Base-by-base conservation (phyloP, 92 coral and sea anemone species). In the Siderastrea radians region DNA sequence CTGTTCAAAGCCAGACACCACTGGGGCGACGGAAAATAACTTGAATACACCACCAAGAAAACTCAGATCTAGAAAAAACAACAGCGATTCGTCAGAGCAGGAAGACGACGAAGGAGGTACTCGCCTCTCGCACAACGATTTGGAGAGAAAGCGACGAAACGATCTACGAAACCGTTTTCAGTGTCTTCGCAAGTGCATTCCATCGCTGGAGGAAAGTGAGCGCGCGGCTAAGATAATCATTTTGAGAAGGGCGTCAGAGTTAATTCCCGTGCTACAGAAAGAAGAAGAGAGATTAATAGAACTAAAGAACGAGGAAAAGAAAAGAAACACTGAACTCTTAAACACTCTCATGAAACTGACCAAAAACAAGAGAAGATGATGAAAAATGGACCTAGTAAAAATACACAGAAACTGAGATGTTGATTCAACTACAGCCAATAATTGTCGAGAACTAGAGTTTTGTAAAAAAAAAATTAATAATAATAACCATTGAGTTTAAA, bases 171-270 rank as follows among this genome's bases (percentile, higher is more conserved):
- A 85, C 84, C 89, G 96, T 2, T 95, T 95, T 53, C 94, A 78
- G 62, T 82, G 71, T 16, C 89, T 95, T 49, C 82, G 98, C 45
- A 79, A 72, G 77, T 90, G 93, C 83, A 83, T 95, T 57, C 98
- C 98, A 43, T 82, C 83, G 49, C 65, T 95, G 44, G 63, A 83
- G 14, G 61, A 81, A 59, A 93, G 79, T 73, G 96, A 93, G 46
- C 90, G 95, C 62, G 96, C 96, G 14, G 94, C 98, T 4, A 95
- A 95, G 61, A 95, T 95, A 67, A 79, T 93, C n/a, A 91, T 95
- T 78, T 65, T 95, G 19, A 74, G 94, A 72, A 91, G 84, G 58
- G 94, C 96, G 9, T 87, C 90, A 5, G 96, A 95, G 50, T 54
- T 95, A 1, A 79, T 95, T 15, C 93, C 82, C 6, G 61, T 63